Percentiles rank a stretch among this genome's conserved stretches.
Evolutionary conservation across 2,797 vertebrate species (phyloP).

Genomic region (Characodon lateralis): DNA sequence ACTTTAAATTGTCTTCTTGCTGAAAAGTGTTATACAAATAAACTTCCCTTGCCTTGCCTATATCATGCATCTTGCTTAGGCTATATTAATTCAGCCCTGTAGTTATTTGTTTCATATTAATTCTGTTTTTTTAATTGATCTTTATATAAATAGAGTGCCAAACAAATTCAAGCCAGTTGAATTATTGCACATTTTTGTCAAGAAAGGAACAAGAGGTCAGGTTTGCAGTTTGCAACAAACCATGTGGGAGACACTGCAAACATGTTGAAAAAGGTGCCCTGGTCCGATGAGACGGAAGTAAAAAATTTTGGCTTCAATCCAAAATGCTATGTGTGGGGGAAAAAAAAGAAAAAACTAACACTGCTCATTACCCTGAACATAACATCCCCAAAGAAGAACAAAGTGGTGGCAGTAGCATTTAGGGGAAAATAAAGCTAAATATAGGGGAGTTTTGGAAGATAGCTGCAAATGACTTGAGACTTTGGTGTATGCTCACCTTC

Average conservation of each 20-base stretch:
- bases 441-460: too few relatives aligned
- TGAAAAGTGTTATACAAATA: too few relatives aligned
- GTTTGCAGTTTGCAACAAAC: not conserved
- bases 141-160: slow-evolving; percentile 1
- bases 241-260: not conserved
- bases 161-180: not conserved
- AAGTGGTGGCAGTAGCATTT: too few relatives aligned
- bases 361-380: too few relatives aligned
- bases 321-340: not conserved
- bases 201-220: not conserved
- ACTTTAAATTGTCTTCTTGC: too few relatives aligned
- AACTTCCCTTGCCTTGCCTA: too few relatives aligned
- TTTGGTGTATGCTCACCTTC: too few relatives aligned
- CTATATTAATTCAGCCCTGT: slow-evolving; percentile 29
- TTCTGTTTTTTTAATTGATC: slow-evolving; percentile 38
- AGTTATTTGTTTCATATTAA: slow-evolving; percentile 52
- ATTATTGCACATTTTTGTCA: not conserved
- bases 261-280: not conserved
- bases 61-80: slow-evolving; percentile 4
- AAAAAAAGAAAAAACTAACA: not conserved
- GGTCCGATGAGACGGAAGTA: not conserved
- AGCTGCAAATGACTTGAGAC: too few relatives aligned
- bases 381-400: too few relatives aligned
- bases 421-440: too few relatives aligned
- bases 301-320: not conserved